Base-by-base conservation (phyloP, 2,113 vertebrate genomes). In the Rana temporaria region DNA sequence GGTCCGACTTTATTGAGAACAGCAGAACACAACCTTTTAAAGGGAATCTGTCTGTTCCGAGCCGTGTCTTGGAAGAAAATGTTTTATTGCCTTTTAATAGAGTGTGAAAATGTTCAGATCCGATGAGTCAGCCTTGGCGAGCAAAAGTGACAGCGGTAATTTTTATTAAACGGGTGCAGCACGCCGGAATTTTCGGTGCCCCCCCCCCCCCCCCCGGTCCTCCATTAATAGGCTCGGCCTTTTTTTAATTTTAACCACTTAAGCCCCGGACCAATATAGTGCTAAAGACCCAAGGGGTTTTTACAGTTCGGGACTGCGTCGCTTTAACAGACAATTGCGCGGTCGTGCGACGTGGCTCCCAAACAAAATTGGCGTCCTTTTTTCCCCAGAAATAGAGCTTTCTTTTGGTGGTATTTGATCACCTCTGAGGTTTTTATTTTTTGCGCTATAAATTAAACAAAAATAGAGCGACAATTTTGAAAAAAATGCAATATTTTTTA, bases 31-130 rank as follows among this genome's bases (percentile, higher is more conserved):
- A 83, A 83, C 81, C 81, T 83, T 83, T 83, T 83, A 76, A 83
- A 83, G 72, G 63, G 81, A 83, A 83, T 83, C 72, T 83, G 81
- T 83, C 81, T 83, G 76, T 72, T 83, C 81, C 64, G 68, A 83
- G 65, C 81, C 81, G 64, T 83, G 81, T 83, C 81, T 83, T 83
- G 81, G 81, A 83, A 75, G 81, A 83, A 83, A 83, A 83, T 83
- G 81, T 76, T 83, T 83, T 83, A 83, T 83, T 68, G 81, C 81
- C 63, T 83, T 75, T 83, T 83, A 83, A 83, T 83, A 83, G 81
- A 83, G 81, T 83, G 81, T 83, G 81, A 83, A 83, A 83, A 83
- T 83, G 71, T 83, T 83, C 81, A 83, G 81, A 83, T 83, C 81
- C 72, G 81, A 83, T 83, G 81, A 83, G 71, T 83, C 81, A 83